A percentile compares a stretch with the other conserved stretches of the same genome.
phyloP scores from a whole-genome alignment of 2,797 vertebrate species.

The Ctenopoma multispine region DNA sequence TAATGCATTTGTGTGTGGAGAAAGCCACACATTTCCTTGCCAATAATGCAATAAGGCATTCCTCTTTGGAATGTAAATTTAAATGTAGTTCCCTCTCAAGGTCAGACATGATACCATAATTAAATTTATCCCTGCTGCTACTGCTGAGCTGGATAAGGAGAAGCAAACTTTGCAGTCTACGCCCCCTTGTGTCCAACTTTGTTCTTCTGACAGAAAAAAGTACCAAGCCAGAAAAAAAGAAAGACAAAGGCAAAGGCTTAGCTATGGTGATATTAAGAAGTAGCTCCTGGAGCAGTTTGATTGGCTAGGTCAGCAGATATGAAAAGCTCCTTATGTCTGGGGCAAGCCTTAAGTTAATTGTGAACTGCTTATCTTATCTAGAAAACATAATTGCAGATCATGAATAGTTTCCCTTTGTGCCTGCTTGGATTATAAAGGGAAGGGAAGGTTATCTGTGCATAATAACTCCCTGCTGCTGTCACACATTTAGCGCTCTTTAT shows the following conservation, averaged over 20 bases:
- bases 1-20: slow-evolving; percentile 45
- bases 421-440: slow-evolving; percentile 65
- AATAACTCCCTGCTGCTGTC: slow-evolving; percentile 64
- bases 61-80: slow-evolving; percentile 71
- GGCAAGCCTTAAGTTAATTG: slow-evolving; percentile 79
- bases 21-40: slow-evolving; percentile 54
- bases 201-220: slow-evolving; percentile 22
- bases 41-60: slow-evolving; percentile 70
- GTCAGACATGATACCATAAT: slow-evolving; percentile 72
- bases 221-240: slow-evolving; percentile 28
- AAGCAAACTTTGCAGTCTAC: slow-evolving; percentile 80
- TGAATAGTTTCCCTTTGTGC: slow-evolving; percentile 75
- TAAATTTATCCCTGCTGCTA: slow-evolving; percentile 64
- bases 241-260: slow-evolving; percentile 57
- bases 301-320: slow-evolving; percentile 82
- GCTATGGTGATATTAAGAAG: slow-evolving; percentile 62
- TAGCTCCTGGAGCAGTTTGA: slow-evolving; percentile 70
- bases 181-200: slow-evolving; percentile 84
- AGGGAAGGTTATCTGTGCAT: slow-evolving; percentile 72
- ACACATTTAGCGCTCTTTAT: slow-evolving; percentile 44
- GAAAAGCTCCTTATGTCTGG: slow-evolving; percentile 72
- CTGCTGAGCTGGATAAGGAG: slow-evolving; percentile 53
- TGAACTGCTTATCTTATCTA: slow-evolving; percentile 82
- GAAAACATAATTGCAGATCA: slow-evolving; percentile 81
- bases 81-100: slow-evolving; percentile 70